A percentile compares a stretch with the other conserved stretches of the same genome.
Evolutionary conservation across 2,888 invertebrate species (phyloP).

Genomic region (Coelinius sp.): DNA sequence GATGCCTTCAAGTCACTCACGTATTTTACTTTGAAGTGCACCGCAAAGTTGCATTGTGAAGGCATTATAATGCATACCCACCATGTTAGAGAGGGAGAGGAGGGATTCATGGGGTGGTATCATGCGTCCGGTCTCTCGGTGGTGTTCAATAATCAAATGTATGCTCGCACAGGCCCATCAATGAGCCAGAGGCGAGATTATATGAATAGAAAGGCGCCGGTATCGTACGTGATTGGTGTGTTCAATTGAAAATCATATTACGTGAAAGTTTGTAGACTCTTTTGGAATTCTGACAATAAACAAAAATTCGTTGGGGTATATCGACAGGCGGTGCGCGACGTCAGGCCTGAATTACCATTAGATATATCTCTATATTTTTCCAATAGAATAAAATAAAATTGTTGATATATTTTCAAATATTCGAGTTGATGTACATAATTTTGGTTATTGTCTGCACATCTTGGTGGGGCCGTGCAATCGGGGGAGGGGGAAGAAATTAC

Average conservation of each 20-base stretch:
- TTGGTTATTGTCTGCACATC: neutral
- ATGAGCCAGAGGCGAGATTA: slow-evolving; percentile 31
- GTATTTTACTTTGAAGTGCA: slow-evolving; percentile 64
- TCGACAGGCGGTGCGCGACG: neutral
- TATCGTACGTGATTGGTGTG: slow-evolving; percentile 63
- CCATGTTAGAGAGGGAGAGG: slow-evolving; percentile 29
- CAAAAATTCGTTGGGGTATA: neutral
- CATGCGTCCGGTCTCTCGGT: slow-evolving; percentile 49
- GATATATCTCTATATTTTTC: too few species aligned
- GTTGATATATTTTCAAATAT: neutral
- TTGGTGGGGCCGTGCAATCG: neutral
- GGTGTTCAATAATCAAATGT: slow-evolving; percentile 63
- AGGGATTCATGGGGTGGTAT: slow-evolving; percentile 52
- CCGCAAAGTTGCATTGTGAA: slow-evolving; percentile 64
- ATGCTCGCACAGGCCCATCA: slow-evolving; percentile 42
- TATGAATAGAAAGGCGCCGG: slow-evolving; percentile 64
- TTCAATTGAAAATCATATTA: slow-evolving; percentile 63
- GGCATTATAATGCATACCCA: slow-evolving; percentile 66
- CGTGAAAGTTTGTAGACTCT: slow-evolving; percentile 52
- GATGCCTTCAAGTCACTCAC: slow-evolving; percentile 49
- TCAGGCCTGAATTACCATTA: too few species aligned
- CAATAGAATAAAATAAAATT: neutral
- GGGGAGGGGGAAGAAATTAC: neutral
- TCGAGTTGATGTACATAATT: neutral
- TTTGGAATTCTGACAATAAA: neutral